Base-by-base conservation (phyloP, 2,888 invertebrate species). In the Aricia artaxerxes region DNA sequence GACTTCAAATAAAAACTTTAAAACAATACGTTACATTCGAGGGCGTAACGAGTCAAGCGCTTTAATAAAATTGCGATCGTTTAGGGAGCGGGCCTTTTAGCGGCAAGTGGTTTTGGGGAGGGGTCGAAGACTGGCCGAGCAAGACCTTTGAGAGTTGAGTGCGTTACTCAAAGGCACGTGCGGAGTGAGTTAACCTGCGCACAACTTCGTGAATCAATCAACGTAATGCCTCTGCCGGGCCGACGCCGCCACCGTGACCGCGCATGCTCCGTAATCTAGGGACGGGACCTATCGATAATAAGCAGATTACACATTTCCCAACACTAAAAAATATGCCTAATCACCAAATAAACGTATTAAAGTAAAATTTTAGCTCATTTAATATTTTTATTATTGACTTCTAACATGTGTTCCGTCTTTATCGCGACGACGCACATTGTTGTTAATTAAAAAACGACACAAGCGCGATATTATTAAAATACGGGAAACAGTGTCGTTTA, bases 151-250 rank as follows among this genome's bases (percentile, higher is more conserved):
- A 84, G 84, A 73, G 84, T 86, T 89, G 88, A 84, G 86, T 85
- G 83, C 87, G 85, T 86, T 87, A 86, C 89, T 89, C 88, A 88
- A 76, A 86, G 88, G 89, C 88, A 89, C 88, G 88, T 90, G 87
- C 84, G 82, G 83, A 84, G 83, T 83, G 85, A 86, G 86, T 87
- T 91, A 91, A 91, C 92, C 93, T 92, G 92, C 90, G 92, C 92
- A 88, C 90, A 92, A 92, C 89, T 92, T 90, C 87, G 88, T 90
- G 92, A 93, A 93, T 93, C 93, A 93, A 93, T 93, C 93, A 93
- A 91, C 92, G 89, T 88, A 86, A 87, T 87, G 87, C 89, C 88
- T 89, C 88, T 89, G 89, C 90, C 89, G 89, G 88, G 92, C 90
- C 87, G 88, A 89, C 87, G 87, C 87, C 87, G 78, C 84, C 84